Evolutionary conservation across 2,113 vertebrate species (phyloP).

Genomic region (Burhinus bistriatus): DNA sequence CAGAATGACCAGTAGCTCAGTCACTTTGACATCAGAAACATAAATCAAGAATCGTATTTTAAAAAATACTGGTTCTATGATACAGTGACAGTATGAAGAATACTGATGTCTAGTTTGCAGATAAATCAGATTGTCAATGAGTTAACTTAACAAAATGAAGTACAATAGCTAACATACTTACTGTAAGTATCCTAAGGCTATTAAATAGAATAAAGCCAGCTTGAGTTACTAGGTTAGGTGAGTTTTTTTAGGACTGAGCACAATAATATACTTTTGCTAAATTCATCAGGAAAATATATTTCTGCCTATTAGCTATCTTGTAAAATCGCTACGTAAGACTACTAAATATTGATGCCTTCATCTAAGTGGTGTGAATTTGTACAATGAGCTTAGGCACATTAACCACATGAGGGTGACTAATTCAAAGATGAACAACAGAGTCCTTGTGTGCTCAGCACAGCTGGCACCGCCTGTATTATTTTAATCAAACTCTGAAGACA

Average conservation of each 20-base stretch:
- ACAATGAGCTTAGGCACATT: background rate
- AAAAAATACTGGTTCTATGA: background rate
- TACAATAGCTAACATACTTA: background rate
- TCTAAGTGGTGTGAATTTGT: background rate
- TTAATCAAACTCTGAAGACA: background rate
- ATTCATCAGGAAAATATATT: background rate
- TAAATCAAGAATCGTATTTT: background rate
- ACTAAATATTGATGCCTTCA: background rate
- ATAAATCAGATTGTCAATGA: background rate
- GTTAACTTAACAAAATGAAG: background rate
- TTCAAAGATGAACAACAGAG: background rate
- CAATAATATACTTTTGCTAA: background rate
- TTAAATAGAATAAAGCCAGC: background rate
- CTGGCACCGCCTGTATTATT: background rate
- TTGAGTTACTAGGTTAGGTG: background rate
- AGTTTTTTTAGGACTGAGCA: background rate
- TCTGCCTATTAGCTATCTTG: background rate
- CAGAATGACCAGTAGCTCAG: background rate
- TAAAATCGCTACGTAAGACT: background rate
- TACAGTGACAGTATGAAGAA: background rate
- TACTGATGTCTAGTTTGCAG: background rate
- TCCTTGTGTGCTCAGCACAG: background rate
- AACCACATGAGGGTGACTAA: constrained; percentile 44
- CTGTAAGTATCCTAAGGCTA: background rate
- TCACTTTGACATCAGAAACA: background rate